Evolutionary conservation across 2,888 invertebrate genomes (phyloP).

Genomic region (Imbricaverruca yamaguchii): DNA sequence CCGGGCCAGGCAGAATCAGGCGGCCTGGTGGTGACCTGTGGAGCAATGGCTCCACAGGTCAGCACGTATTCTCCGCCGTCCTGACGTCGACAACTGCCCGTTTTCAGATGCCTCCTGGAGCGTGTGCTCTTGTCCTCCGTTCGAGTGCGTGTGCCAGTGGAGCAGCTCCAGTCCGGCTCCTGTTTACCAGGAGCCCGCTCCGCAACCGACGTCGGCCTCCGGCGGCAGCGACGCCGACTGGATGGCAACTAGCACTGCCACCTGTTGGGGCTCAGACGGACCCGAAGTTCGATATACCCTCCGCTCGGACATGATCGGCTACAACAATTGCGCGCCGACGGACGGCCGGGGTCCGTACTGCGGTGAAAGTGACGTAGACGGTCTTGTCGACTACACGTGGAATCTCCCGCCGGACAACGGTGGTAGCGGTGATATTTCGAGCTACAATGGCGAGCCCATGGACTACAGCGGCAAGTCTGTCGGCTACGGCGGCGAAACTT

Average conservation of each 20-base stretch:
- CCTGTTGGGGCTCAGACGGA: neutral
- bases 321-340: neutral
- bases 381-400: neutral
- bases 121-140: conserved; percentile 10
- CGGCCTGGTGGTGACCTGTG: no score
- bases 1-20: no score
- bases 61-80: no score
- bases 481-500: neutral
- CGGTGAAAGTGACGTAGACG: neutral
- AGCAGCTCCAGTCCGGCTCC: conserved; percentile 2
- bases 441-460: no score
- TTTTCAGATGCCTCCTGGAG: neutral
- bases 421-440: no score
- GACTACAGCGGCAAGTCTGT: neutral
- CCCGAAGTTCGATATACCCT: neutral
- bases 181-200: neutral
- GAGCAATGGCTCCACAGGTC: no score
- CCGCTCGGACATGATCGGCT: neutral
- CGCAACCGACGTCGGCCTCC: neutral
- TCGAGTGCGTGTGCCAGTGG: conserved; percentile 14
- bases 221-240: neutral
- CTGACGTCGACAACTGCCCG: no score
- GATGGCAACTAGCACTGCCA: neutral
- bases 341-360: neutral
- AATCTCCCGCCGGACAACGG: neutral